Evolutionary conservation across 1,140 invertebrate genomes (phyloP), one percentile per base, ranked within the genome.

Genomic region (Aplysia californica): DNA sequence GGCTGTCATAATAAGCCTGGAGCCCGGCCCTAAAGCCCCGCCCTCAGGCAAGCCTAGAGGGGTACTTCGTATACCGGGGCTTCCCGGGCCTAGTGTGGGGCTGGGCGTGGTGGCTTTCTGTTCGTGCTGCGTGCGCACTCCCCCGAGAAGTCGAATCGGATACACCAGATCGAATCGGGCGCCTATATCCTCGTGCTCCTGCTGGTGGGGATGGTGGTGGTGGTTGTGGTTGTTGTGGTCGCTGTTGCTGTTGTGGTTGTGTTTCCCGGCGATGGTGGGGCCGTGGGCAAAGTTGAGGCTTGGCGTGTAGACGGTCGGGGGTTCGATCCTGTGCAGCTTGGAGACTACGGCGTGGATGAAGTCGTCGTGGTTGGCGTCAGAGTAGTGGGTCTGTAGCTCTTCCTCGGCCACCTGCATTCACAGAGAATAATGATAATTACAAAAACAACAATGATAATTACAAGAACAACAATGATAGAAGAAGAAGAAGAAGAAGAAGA

Each of bases 111-210:
- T 10, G 18, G 29, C 10, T 61, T 29, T 61, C 44, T n/a, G 44
- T 18, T 61, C 58, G 58, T 61, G 6, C 29, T 61, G 18, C 10
- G 58, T 61, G 20, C 29, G 20, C 10, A 61, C 29, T 10, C 29
- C 29, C 6, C 15, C 58, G 10, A 61, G 26, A 26, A 61, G 58
- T 10, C 58, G 58, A 10, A 61, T 31, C 10, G 58, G 58, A 26
- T 61, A 61, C 58, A 61, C 58, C 58, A 61, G 10, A 26, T 61
- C 58, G 58, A 61, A 61, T 6, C 58, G 58, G 26, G 10, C 58
- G 10, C 29, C 6, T 6, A 6, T 6, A 6, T 20, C 18, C 6
- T 61, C 58, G 6, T 31, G 10, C 6, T 18, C 58, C 29, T 61
- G 10, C 6, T 10, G 10, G 18, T 10, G 6, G 6, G 18, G 6